Conservation (phyloP, 2,113 vertebrate species). For the Myrmecophaga tridactyla region DNA sequence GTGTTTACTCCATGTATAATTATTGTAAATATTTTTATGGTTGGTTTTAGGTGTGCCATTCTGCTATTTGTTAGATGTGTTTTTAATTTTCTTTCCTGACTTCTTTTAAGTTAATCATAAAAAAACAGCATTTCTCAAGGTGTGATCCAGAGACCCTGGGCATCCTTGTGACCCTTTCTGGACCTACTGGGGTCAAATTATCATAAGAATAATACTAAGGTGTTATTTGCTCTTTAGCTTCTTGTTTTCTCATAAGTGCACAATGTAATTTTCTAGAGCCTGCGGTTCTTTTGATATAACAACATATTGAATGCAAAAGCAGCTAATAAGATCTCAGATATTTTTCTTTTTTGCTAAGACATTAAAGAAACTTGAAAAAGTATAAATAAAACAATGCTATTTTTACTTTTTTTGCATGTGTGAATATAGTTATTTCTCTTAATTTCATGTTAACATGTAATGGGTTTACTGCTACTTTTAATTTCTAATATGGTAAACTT, state of each 20-base stretch:
- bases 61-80: no score
- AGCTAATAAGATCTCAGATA: neutral
- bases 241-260: neutral
- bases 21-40: no score
- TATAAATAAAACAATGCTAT: neutral
- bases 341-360: neutral
- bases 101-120: no score
- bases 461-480: constrained; percentile 10
- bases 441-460: neutral
- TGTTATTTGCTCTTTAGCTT: neutral
- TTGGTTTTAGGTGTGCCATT: no score
- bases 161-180: no score
- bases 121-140: no score
- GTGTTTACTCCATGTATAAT: no score
- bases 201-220: neutral
- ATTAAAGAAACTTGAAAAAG: constrained; percentile 17
- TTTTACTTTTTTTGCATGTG: neutral
- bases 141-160: no score
- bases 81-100: no score
- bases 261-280: neutral
- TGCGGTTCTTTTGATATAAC: neutral
- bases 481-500: constrained; percentile 27
- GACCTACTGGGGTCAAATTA: neutral
- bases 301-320: neutral
- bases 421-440: neutral